phyloP scores from a whole-genome alignment of 1,140 invertebrate genomes.

The Bombus superbus region DNA sequence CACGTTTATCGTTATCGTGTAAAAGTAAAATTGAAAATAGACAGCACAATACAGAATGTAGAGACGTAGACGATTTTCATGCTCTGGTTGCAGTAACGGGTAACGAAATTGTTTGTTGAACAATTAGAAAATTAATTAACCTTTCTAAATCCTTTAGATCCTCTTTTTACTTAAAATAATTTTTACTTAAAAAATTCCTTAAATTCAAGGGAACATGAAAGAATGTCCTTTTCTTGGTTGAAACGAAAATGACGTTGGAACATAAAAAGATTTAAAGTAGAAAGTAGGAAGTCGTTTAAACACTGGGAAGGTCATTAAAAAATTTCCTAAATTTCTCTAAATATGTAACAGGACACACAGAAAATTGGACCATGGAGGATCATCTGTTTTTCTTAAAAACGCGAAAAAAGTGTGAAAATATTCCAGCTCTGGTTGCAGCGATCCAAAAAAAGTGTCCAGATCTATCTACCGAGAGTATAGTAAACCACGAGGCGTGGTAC shows the following conservation, averaged over 20 bases:
- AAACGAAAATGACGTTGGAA: too few species aligned
- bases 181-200: too few species aligned
- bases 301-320: background rate
- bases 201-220: too few species aligned
- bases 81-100: conserved; percentile 76
- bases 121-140: too few species aligned
- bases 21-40: conserved; percentile 25
- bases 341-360: conserved; percentile 72
- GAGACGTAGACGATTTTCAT: conserved; percentile 70
- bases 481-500: conserved; percentile 81
- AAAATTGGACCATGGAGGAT: conserved; percentile 78
- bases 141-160: too few species aligned
- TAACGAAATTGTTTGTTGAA: conserved; percentile 35
- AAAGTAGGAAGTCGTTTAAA: too few species aligned
- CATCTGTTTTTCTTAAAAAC: conserved; percentile 77
- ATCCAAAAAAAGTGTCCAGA: conserved; percentile 77
- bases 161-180: too few species aligned
- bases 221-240: too few species aligned
- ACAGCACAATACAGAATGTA: conserved; percentile 41
- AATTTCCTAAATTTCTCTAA: background rate
- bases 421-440: conserved; percentile 70
- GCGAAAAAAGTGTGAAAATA: conserved; percentile 70
- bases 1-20: background rate
- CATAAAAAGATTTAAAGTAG: too few species aligned
- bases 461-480: conserved; percentile 72